These are phyloP conservation scores for Ataeniobius toweri DNA, from an alignment of 2,797 vertebrate genomes.

Conservation along the genomic window DNA sequence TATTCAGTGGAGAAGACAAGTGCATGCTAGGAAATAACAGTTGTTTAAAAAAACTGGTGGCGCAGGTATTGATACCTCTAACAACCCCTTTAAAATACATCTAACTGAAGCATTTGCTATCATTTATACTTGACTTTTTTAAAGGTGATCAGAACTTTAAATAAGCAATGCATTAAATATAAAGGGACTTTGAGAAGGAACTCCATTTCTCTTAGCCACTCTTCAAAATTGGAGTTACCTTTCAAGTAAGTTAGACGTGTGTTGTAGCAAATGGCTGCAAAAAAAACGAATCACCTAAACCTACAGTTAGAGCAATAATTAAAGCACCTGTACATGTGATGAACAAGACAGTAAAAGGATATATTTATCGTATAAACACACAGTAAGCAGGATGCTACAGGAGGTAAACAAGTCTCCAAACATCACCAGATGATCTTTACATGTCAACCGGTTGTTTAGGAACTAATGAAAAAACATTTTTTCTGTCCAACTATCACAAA, in stretches of 20 bases:
- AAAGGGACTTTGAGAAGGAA: background rate
- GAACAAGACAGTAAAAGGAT: background rate
- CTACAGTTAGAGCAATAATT: background rate
- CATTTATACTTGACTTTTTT: background rate
- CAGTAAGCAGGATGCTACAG: background rate
- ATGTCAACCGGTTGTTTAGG: background rate
- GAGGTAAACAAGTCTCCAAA: background rate
- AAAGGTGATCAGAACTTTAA: background rate
- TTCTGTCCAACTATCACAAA: too few species aligned
- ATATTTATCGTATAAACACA: too few species aligned
- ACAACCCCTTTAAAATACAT: background rate
- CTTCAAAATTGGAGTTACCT: background rate
- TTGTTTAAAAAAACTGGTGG: background rate
- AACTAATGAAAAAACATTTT: too few species aligned
- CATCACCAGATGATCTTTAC: background rate
- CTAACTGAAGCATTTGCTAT: too few species aligned
- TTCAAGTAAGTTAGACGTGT: background rate
- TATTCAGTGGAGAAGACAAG: too few species aligned
- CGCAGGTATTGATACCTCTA: background rate
- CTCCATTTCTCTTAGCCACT: background rate
- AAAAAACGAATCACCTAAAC: too few species aligned
- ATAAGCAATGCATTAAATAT: too few species aligned
- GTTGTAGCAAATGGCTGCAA: background rate
- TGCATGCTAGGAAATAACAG: too few species aligned
- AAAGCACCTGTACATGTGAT: background rate